Evolutionary conservation across 1,140 invertebrate species (phyloP).

Genomic region (Drosophila bifasciata): DNA sequence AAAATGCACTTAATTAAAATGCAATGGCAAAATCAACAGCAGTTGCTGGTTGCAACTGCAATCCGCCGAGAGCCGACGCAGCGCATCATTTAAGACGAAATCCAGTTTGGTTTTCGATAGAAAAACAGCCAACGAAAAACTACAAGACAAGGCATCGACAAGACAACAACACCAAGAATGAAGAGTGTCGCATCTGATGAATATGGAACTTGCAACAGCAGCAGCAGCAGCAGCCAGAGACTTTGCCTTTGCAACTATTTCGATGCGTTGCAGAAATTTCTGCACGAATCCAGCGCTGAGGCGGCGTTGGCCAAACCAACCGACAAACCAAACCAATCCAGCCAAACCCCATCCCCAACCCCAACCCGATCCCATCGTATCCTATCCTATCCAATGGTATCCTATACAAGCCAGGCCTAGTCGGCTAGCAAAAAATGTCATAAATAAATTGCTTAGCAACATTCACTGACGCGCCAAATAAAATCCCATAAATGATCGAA

Average conservation of each 20-base stretch:
- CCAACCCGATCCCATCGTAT: conserved; percentile 1
- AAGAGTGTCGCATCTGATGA: conserved; percentile 81
- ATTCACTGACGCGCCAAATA: conserved; percentile 84
- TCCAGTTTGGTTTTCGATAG: conserved; percentile 81
- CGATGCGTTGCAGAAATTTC: conserved; percentile 73
- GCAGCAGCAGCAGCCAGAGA: conserved; percentile 7
- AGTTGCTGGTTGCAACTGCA: conserved; percentile 44
- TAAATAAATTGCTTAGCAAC: conserved; percentile 84
- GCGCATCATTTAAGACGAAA: conserved; percentile 67
- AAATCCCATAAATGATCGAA: conserved; percentile 84
- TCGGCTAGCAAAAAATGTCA: conserved; percentile 78
- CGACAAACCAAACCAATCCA: no score
- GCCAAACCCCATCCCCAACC: conserved; percentile 10
- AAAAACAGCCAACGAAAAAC: conserved; percentile 74
- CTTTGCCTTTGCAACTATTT: conserved; percentile 65
- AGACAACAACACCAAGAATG: conserved; percentile 63
- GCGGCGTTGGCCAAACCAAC: conserved; percentile 17
- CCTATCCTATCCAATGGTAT: background rate
- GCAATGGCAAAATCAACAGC: conserved; percentile 77
- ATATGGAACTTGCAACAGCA: conserved; percentile 73
- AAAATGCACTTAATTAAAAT: conserved; percentile 82
- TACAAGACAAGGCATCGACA: conserved; percentile 67
- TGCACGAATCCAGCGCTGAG: conserved; percentile 65
- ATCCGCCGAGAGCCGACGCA: conserved; percentile 26
- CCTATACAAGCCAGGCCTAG: conserved; percentile 20